A percentile compares a stretch with the other conserved stretches of the same genome.
phyloP scores from a whole-genome alignment of 2,113 vertebrate genomes.

The Rallus limicola region DNA sequence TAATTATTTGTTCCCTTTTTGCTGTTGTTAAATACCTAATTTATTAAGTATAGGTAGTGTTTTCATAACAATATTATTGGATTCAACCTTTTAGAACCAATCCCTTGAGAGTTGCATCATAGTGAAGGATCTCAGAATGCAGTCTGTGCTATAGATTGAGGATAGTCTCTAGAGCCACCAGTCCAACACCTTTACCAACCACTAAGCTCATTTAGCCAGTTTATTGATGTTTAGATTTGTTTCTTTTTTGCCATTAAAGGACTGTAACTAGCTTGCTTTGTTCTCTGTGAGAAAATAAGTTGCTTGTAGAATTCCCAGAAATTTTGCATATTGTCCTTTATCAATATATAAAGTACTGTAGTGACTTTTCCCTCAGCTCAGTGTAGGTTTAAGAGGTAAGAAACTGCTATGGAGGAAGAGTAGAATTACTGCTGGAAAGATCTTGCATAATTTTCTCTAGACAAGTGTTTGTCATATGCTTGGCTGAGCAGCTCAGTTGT shows the following conservation, averaged over 20 bases:
- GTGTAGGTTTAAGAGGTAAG: not conserved
- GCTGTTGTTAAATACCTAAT: not conserved
- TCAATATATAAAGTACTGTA: not conserved
- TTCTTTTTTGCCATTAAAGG: not conserved
- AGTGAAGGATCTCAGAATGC: not conserved
- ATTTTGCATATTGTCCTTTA: not conserved
- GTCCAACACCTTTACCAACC: slow-evolving; percentile 27
- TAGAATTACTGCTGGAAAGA: not conserved
- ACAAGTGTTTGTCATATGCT: not conserved
- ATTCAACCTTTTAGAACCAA: not conserved
- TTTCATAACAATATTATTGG: not conserved
- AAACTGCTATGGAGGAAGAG: not conserved
- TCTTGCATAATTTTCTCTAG: not conserved
- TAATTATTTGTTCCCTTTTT: not conserved
- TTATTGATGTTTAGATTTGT: too few relatives aligned
- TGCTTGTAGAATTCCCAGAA: not conserved
- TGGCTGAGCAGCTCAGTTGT: not conserved
- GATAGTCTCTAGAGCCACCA: not conserved
- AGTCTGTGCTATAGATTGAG: slow-evolving; percentile 3
- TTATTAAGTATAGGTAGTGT: not conserved
- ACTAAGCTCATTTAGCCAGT: not conserved
- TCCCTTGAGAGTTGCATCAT: not conserved
- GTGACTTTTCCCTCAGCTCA: not conserved
- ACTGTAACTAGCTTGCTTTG: not conserved
- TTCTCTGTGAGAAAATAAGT: not conserved